These are phyloP conservation scores for Epinotia nisella DNA, from an alignment of 2,888 invertebrate genomes.

Conservation along the genomic window DNA sequence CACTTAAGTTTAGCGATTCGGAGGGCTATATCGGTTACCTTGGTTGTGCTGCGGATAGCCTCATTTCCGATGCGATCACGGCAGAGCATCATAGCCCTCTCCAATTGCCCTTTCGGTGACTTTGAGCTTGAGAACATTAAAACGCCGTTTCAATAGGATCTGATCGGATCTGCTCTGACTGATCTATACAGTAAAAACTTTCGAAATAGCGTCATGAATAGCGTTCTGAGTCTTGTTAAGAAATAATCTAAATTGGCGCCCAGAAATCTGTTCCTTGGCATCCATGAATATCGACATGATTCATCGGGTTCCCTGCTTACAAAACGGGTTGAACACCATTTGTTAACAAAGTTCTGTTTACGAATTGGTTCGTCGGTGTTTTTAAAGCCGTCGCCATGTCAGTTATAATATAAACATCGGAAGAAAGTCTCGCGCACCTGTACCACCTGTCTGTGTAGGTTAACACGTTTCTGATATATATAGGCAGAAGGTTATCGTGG, in stretches of 20 bases:
- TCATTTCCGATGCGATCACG: too few relatives aligned
- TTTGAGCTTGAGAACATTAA: too few relatives aligned
- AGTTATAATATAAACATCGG: conserved; percentile 60
- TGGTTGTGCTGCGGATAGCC: too few relatives aligned
- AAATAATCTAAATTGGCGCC: neutral
- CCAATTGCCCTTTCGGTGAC: too few relatives aligned
- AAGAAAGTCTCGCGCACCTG: conserved; percentile 65
- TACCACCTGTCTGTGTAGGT: conserved; percentile 57
- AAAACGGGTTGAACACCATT: conserved; percentile 43
- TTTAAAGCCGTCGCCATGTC: conserved; percentile 56
- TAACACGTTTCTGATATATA: conserved; percentile 68
- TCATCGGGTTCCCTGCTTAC: conserved; percentile 18
- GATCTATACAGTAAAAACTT: too few relatives aligned
- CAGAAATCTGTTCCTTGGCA: conserved; percentile 4
- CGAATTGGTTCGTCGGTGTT: conserved; percentile 56
- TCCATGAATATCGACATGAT: conserved; percentile 32
- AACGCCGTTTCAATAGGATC: too few relatives aligned
- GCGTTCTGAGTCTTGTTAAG: neutral
- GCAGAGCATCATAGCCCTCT: too few relatives aligned
- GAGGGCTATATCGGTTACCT: too few relatives aligned
- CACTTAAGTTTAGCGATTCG: too few relatives aligned
- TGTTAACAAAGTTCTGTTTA: conserved; percentile 61
- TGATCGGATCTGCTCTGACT: too few relatives aligned
- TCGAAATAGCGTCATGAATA: neutral
- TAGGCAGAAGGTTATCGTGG: conserved; percentile 67